Conservation (phyloP, 2,888 invertebrate species). For the Latheticus oryzae region DNA sequence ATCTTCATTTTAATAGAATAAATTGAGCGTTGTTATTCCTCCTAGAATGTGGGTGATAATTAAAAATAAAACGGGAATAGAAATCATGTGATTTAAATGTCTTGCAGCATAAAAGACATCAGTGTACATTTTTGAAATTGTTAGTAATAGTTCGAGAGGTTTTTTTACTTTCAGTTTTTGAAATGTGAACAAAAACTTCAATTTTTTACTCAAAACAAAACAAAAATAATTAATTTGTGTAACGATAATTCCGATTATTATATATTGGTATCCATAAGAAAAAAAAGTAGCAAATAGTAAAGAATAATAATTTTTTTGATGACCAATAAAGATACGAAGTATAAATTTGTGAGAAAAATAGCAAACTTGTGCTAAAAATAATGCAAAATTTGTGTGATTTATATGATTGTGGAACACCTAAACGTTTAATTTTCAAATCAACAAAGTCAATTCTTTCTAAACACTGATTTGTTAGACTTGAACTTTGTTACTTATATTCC, state of each 20-base stretch:
- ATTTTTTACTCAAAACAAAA: constrained; percentile 8
- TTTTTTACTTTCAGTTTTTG: too few relatives aligned
- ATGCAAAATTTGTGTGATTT: too few relatives aligned
- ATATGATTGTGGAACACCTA: too few relatives aligned
- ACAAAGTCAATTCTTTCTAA: too few relatives aligned
- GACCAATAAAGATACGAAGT: too few relatives aligned
- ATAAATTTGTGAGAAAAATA: too few relatives aligned
- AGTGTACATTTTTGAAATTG: constrained; percentile 14
- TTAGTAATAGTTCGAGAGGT: not conserved
- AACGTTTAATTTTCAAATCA: too few relatives aligned
- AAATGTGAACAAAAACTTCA: too few relatives aligned
- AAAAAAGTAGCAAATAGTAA: too few relatives aligned
- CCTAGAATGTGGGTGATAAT: constrained; percentile 13
- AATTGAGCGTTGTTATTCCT: constrained; percentile 12
- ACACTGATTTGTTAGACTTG: too few relatives aligned
- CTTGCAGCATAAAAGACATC: constrained; percentile 10
- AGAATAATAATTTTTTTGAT: too few relatives aligned
- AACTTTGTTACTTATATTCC: constrained; percentile 5
- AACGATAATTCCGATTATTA: constrained; percentile 6
- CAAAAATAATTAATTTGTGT: constrained; percentile 18
- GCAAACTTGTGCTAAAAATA: too few relatives aligned
- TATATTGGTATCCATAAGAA: constrained; percentile 16
- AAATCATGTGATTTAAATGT: constrained; percentile 17
- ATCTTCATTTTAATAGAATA: constrained; percentile 13
- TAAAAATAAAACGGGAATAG: constrained; percentile 15